Conservation (phyloP, 1,140 invertebrate genomes). For the Intoshia linei region DNA sequence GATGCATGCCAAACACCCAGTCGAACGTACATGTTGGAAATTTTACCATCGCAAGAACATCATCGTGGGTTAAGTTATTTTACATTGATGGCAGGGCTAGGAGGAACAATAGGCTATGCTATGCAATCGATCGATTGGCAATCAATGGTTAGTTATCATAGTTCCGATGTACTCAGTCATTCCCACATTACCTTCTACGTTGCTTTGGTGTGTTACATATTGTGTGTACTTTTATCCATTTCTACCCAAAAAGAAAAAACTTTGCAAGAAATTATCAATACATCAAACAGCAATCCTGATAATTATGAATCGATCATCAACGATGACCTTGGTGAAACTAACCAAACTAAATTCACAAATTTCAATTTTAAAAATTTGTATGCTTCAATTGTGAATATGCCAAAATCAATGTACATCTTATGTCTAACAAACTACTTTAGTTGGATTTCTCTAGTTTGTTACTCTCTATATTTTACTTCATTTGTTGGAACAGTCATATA, state of each 20-base stretch:
- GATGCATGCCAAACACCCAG: constrained; percentile 74
- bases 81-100: constrained; percentile 70
- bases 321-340: neutral
- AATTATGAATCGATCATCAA: neutral
- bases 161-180: constrained; percentile 37
- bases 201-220: constrained; percentile 47
- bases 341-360: too few relatives aligned
- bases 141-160: constrained; percentile 33
- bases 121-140: constrained; percentile 74
- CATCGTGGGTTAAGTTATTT: constrained; percentile 62
- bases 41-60: constrained; percentile 64
- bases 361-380: neutral
- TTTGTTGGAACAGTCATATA: constrained; percentile 82
- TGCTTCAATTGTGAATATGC: constrained; percentile 41
- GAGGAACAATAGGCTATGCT: constrained; percentile 61
- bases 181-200: constrained; percentile 55
- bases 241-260: constrained; percentile 59
- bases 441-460: constrained; percentile 86
- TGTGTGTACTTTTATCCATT: constrained; percentile 41
- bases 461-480: constrained; percentile 77
- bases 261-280: too few relatives aligned
- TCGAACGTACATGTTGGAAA: constrained; percentile 57
- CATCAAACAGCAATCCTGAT: constrained; percentile 26
- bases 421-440: constrained; percentile 74
- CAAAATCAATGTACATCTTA: constrained; percentile 42